These are phyloP conservation scores for Nephila pilipes DNA, from an alignment of 1,140 invertebrate genomes.

Conservation along the genomic window DNA sequence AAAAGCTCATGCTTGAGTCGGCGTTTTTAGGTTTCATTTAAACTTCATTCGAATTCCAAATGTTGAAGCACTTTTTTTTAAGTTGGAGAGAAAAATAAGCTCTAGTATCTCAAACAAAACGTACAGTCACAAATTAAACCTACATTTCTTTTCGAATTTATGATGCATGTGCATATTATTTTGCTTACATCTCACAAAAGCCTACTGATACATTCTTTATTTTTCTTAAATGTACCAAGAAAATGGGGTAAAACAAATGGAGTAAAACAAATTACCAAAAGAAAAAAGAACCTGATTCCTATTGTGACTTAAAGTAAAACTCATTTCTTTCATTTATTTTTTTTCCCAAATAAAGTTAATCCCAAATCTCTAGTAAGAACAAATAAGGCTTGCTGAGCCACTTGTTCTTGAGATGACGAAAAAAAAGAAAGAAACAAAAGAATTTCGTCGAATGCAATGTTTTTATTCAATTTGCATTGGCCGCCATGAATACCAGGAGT, in stretches of 20 bases:
- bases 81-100: neutral
- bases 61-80: neutral
- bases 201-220: no score
- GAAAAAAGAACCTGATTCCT: neutral
- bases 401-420: neutral
- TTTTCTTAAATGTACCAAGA: neutral
- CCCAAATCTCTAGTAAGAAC: neutral
- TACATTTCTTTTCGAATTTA: neutral
- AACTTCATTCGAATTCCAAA: neutral
- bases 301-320: neutral
- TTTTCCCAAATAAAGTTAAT: neutral
- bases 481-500: neutral
- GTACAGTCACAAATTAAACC: neutral
- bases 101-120: no score
- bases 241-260: neutral
- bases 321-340: neutral
- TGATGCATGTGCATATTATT: neutral
- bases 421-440: neutral
- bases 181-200: neutral
- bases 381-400: neutral
- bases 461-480: slow-evolving; percentile 32
- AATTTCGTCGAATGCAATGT: slow-evolving; percentile 1
- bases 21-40: neutral
- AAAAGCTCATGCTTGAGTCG: neutral
- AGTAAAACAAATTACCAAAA: neutral